phyloP scores from a whole-genome alignment of 1,140 invertebrate genomes.

The Bombus terrestris region DNA sequence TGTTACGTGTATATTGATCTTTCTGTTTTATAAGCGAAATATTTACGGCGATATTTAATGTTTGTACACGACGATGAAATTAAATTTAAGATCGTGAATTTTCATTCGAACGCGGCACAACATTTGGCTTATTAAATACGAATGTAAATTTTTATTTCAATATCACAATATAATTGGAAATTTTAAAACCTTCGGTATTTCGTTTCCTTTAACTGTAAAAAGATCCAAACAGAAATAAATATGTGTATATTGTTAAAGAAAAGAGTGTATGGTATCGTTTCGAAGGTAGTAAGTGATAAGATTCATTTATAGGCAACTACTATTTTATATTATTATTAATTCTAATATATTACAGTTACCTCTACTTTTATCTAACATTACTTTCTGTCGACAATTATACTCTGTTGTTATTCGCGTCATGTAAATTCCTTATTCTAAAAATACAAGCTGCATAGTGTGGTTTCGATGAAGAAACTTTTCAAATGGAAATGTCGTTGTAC shows the following conservation, averaged over 20 bases:
- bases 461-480: background rate
- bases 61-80: background rate
- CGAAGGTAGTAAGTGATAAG: background rate
- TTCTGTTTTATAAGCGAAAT: background rate
- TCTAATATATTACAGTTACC: background rate
- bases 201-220: too few species aligned
- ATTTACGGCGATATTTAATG: background rate
- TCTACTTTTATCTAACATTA: background rate
- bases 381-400: too few species aligned
- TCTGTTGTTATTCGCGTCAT: background rate
- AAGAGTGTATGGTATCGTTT: background rate
- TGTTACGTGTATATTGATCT: background rate
- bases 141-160: background rate
- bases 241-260: too few species aligned
- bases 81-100: background rate
- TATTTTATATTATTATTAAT: background rate
- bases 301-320: background rate
- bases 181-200: background rate
- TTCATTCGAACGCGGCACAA: too few species aligned
- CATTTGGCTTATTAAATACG: background rate
- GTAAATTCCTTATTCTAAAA: background rate
- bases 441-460: background rate
- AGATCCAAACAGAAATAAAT: too few species aligned
- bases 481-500: background rate
- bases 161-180: too few species aligned